Evolutionary conservation across 2,888 invertebrate genomes (phyloP).

Genomic region (Chloroclysta siterata): DNA sequence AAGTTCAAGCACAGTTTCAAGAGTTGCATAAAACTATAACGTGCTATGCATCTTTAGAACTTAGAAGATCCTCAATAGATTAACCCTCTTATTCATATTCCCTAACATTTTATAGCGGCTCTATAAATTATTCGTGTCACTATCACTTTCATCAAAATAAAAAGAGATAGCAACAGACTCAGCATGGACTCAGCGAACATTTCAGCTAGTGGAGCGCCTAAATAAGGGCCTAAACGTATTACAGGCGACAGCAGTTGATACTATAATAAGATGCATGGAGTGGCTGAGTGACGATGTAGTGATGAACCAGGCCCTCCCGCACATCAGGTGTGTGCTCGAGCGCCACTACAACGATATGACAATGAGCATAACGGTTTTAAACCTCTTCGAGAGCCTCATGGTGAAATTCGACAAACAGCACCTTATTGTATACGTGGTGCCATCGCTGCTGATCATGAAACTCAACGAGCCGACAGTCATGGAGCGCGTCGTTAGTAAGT

Average conservation of each 20-base stretch:
- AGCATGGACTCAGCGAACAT: no score
- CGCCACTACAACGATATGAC: conserved; percentile 92
- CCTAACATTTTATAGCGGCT: no score
- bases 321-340: conserved; percentile 90
- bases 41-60: no score
- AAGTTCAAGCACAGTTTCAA: no score
- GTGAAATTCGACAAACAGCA: conserved; percentile 93
- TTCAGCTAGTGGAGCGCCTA: no score
- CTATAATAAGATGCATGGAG: conserved; percentile 28
- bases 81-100: no score
- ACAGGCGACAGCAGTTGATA: conserved; percentile 21
- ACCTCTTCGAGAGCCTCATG: conserved; percentile 92
- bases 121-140: no score
- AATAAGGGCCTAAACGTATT: no score
- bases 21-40: no score
- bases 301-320: conserved; percentile 20
- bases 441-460: conserved; percentile 93
- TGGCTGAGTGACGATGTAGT: conserved; percentile 27
- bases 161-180: no score
- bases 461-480: conserved; percentile 95
- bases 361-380: conserved; percentile 89
- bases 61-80: no score
- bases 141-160: no score
- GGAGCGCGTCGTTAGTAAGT: conserved; percentile 97
- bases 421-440: conserved; percentile 95